Evolutionary conservation across 1,140 invertebrate genomes (phyloP).

Genomic region (Lepidurus packardi): DNA sequence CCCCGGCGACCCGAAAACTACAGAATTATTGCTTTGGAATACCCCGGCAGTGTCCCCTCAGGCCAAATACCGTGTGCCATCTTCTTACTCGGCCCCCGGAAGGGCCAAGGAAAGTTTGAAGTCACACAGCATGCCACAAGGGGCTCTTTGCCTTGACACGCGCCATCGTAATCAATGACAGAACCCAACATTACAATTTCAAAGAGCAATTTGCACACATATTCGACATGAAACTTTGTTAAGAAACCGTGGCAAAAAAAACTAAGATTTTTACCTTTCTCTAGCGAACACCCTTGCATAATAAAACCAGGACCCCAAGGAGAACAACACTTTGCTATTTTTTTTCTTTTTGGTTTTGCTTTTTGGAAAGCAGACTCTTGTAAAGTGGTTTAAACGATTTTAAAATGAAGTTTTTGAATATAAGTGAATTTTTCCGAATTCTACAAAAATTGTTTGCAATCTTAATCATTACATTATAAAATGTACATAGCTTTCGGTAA

Average conservation of each 20-base stretch:
- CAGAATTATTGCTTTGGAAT: constrained; percentile 32
- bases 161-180: constrained; percentile 11
- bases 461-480: neutral
- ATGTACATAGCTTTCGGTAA: neutral
- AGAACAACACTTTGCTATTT: neutral
- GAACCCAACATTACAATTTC: constrained; percentile 18
- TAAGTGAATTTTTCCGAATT: neutral
- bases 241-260: neutral
- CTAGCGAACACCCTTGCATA: neutral
- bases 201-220: constrained; percentile 15
- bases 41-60: constrained; percentile 19
- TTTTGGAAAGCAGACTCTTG: no score
- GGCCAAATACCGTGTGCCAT: neutral
- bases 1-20: constrained; percentile 17
- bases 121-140: constrained; percentile 20
- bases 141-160: constrained; percentile 13
- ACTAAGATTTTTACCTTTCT: neutral
- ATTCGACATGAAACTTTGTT: neutral
- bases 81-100: neutral
- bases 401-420: no score
- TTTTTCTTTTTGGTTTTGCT: no score
- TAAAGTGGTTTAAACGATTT: no score
- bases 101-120: neutral
- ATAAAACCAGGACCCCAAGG: neutral
- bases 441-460: neutral